phyloP scores from a whole-genome alignment of 2,113 vertebrate genomes.

The Nycticorax nycticorax region DNA sequence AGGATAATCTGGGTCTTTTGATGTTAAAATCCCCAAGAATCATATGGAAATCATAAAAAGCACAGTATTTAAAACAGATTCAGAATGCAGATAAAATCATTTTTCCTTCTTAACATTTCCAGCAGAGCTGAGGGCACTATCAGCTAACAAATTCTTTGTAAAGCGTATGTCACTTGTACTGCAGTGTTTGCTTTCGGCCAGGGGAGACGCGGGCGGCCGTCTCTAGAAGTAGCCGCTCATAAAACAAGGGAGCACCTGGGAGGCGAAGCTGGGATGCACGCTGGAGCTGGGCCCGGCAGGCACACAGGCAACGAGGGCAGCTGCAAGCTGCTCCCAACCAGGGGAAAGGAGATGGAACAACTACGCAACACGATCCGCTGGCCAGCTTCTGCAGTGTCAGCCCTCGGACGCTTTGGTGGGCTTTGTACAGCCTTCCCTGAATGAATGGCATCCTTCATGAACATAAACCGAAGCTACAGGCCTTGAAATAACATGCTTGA shows the following conservation, averaged over 20 bases:
- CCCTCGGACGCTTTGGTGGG: neutral
- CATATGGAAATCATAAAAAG: constrained; percentile 65
- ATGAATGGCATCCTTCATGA: neutral
- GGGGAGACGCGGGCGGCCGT: neutral
- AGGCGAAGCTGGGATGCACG: neutral
- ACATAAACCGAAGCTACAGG: neutral
- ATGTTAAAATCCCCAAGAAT: constrained; percentile 50
- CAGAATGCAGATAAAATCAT: constrained; percentile 37
- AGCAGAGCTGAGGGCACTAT: neutral
- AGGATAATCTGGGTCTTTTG: constrained; percentile 55
- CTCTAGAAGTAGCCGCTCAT: neutral
- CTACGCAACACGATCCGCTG: fast-evolving
- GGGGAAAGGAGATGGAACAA: neutral
- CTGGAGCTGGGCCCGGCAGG: neutral
- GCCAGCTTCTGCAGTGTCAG: neutral
- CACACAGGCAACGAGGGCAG: fast-evolving
- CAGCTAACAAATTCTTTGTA: neutral
- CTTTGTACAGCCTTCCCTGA: neutral
- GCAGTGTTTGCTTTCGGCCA: neutral
- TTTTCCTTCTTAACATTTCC: neutral
- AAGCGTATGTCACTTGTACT: neutral
- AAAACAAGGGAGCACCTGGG: neutral
- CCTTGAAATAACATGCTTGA: neutral
- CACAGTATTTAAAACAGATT: constrained; percentile 45
- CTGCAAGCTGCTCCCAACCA: neutral